Evolutionary conservation across 2,888 invertebrate species (phyloP).

Genomic region (Onthophagus sagittarius): DNA sequence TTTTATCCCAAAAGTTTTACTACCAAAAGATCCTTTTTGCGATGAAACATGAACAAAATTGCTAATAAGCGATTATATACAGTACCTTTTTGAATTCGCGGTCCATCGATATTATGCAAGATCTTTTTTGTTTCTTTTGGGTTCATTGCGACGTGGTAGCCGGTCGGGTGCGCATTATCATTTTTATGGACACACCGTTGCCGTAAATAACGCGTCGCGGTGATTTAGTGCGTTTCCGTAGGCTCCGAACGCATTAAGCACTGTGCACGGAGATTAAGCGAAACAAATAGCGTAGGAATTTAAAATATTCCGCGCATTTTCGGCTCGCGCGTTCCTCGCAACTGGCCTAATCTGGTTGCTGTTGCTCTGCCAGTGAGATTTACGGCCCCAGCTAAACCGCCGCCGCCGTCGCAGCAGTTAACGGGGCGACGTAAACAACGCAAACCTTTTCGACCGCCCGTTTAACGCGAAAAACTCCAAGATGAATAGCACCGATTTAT

Average conservation of each 20-base stretch:
- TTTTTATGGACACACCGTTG: conserved; percentile 2
- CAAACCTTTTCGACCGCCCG: neutral
- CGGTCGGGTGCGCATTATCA: conserved; percentile 3
- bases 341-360: conserved; percentile 3
- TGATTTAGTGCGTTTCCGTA: conserved; percentile 10
- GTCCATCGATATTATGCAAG: neutral
- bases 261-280: conserved; percentile 3
- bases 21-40: no score
- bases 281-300: conserved; percentile 11
- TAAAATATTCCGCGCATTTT: conserved; percentile 11
- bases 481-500: neutral
- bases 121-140: neutral
- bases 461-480: neutral
- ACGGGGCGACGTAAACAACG: neutral
- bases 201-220: conserved; percentile 8
- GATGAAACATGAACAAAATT: no score
- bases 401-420: neutral
- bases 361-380: neutral
- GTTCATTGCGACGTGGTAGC: neutral
- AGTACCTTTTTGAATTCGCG: neutral
- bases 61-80: no score
- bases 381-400: neutral
- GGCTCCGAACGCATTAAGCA: neutral
- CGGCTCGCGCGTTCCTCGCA: neutral
- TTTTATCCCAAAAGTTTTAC: no score